phyloP scores from a whole-genome alignment of 2,888 invertebrate genomes.

The Pollenia labialis region DNA sequence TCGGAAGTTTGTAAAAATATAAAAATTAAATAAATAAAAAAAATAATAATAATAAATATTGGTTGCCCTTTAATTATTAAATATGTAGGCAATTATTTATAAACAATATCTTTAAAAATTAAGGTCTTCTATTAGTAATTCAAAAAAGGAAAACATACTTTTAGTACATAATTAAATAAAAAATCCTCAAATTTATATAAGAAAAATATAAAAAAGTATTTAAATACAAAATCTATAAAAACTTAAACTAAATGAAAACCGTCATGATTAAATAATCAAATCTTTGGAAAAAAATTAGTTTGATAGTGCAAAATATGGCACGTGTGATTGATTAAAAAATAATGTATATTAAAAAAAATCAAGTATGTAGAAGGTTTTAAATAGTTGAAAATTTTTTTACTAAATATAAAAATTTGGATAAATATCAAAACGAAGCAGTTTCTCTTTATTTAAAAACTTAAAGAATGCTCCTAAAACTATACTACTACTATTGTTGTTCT shows the following conservation, averaged over 20 bases:
- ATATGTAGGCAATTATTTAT: slow-evolving; percentile 37
- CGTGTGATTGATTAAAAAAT: slow-evolving; percentile 36
- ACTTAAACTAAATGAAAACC: slow-evolving; percentile 12
- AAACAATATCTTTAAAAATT: not conserved
- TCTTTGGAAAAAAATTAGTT: not conserved
- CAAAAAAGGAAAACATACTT: slow-evolving; percentile 26
- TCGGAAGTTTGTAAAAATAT: slow-evolving; percentile 27
- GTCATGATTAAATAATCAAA: slow-evolving; percentile 65
- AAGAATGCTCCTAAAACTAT: slow-evolving; percentile 36
- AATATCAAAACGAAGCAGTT: not conserved
- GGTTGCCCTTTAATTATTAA: slow-evolving; percentile 31
- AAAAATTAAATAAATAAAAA: slow-evolving; percentile 16
- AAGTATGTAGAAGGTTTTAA: not conserved
- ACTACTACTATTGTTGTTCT: not conserved
- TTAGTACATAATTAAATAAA: slow-evolving; percentile 8
- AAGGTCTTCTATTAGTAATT: slow-evolving; percentile 41
- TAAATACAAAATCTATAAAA: not conserved
- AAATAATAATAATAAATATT: not conserved
- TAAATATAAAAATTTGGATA: not conserved
- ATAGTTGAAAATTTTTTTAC: not conserved
- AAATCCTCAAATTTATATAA: not conserved
- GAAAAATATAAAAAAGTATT: not conserved
- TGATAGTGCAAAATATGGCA: slow-evolving; percentile 40
- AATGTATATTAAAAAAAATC: not conserved
- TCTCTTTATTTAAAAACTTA: not conserved